phyloP scores from a whole-genome alignment of 1,140 invertebrate species.

The Chymomyza costata region DNA sequence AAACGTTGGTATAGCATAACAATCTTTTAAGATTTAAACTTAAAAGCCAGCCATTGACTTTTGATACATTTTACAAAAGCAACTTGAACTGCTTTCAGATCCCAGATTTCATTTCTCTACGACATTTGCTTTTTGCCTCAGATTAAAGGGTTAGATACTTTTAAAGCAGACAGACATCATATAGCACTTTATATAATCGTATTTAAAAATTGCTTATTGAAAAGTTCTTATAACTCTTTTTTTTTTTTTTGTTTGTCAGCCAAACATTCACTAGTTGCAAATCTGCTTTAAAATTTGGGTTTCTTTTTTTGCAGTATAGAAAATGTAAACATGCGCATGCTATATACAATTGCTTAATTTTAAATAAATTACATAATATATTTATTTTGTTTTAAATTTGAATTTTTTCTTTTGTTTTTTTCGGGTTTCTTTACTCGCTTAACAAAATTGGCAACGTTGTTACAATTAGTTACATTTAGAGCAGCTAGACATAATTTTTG shows the following conservation, averaged over 20 bases:
- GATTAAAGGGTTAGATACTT: too few relatives aligned
- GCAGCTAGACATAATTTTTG: neutral
- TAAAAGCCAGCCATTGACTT: too few relatives aligned
- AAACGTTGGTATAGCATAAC: too few relatives aligned
- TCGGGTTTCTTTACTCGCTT: conserved; percentile 36
- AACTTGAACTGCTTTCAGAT: too few relatives aligned
- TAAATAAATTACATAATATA: conserved; percentile 49
- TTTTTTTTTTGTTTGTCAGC: conserved; percentile 18
- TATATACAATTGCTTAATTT: conserved; percentile 53
- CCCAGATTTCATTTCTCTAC: too few relatives aligned
- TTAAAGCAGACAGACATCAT: conserved; percentile 56
- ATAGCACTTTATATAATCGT: conserved; percentile 51
- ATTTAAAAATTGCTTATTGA: conserved; percentile 30
- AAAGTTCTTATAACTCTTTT: conserved; percentile 12
- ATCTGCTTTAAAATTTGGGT: conserved; percentile 10
- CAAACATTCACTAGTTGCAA: conserved; percentile 38
- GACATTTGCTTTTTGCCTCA: too few relatives aligned
- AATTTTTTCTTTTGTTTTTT: conserved; percentile 34
- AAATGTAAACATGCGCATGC: conserved; percentile 35
- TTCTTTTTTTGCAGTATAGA: conserved; percentile 21
- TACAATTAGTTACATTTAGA: too few relatives aligned
- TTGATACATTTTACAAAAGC: too few relatives aligned
- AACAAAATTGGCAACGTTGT: conserved; percentile 59
- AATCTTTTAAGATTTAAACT: too few relatives aligned
- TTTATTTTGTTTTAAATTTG: conserved; percentile 22